Percentiles rank a stretch among this genome's conserved stretches.
These are phyloP conservation scores for Cephus runcator DNA, from an alignment of 2,888 invertebrate species.

Conservation along the genomic window DNA sequence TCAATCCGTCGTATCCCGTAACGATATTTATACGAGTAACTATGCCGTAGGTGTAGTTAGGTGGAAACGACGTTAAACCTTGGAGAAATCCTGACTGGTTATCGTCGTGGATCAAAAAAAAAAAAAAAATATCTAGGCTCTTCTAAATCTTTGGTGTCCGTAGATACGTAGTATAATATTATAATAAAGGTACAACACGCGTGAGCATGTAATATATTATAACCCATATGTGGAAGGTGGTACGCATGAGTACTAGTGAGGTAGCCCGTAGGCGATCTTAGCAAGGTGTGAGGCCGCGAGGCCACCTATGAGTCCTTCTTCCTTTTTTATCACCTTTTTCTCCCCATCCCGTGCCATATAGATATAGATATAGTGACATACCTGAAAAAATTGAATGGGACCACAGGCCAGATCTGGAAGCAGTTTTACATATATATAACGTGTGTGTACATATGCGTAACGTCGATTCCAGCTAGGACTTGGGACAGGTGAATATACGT, in stretches of 20 bases:
- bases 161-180: constrained; percentile 32
- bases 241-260: constrained; percentile 26
- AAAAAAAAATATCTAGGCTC: not conserved
- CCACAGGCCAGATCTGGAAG: not conserved
- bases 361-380: not conserved
- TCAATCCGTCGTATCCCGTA: not conserved
- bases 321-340: constrained; percentile 27
- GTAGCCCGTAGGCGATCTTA: constrained; percentile 46
- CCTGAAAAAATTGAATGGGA: not conserved
- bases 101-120: not conserved
- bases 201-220: constrained; percentile 41
- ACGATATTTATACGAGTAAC: too few species aligned
- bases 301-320: constrained; percentile 49
- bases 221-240: constrained; percentile 10
- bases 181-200: constrained; percentile 19
- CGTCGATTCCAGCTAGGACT: not conserved
- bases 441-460: not conserved
- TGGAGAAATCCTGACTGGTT: not conserved
- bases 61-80: not conserved
- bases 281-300: constrained; percentile 50
- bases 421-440: not conserved
- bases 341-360: constrained; percentile 19
- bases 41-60: not conserved
- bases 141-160: not conserved
- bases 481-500: not conserved